Base-by-base conservation (phyloP, 2,113 vertebrate species). In the Ploceus nigricollis region DNA sequence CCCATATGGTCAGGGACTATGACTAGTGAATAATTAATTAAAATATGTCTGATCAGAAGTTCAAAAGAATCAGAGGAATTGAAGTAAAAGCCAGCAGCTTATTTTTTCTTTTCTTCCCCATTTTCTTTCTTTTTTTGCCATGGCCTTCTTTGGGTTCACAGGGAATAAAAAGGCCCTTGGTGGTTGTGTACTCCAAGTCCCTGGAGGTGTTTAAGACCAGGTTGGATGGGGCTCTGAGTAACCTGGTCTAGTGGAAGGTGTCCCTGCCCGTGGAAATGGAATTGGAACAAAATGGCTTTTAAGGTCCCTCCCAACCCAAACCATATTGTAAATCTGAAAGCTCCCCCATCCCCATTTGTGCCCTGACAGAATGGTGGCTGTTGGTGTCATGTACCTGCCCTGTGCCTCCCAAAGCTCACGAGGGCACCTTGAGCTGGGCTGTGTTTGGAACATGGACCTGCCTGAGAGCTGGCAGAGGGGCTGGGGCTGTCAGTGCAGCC, bases 1-100 rank as follows among this genome's bases (percentile, higher is more conserved):
- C 53, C 66, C 87, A 28, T 87, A 79, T 25, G 45, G 45, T 47
- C 18, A 85, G 73, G 40, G 45, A 87, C 33, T 69, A 39, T 24
- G 10, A 47, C 25, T 53, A 58, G 23, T 79, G 57, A 91, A 82
- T 82, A 91, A 96, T 76, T 91, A 69, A 96, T 89, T 51, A 61
- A 86, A 94, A 85, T 33, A 66, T 22, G 37, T 53, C 69, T 76
- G 28, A 85, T 72, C 60, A 51, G 11, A 85, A 93, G 27, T 76
- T 91, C 50, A 92, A 57, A 95, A 71, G 21, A 82, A 90, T 16
- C 10, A 72, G 39, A 82, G 18, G 14, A 80, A 77, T 1, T 77
- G 25, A 14, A 72, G 54, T 21, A 72, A 85, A 69, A 82, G 24
- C 15, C 22, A 82, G 12, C 48, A 6, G 1, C 5, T 69, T 21